These are phyloP conservation scores for Scomber colias DNA, from an alignment of 2,113 vertebrate genomes.

Conservation along the genomic window DNA sequence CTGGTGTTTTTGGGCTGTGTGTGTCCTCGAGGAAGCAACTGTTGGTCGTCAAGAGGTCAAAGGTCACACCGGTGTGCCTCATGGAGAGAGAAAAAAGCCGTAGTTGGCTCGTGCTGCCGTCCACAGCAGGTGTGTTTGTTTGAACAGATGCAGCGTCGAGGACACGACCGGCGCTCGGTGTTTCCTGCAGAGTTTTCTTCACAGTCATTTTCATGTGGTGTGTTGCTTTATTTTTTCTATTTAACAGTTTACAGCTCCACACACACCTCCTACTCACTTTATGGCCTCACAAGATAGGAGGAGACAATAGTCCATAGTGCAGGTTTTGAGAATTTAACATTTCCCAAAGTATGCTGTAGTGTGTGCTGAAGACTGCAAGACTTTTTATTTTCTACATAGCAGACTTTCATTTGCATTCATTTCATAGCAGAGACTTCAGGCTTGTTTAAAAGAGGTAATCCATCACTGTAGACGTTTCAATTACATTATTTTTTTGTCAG, in stretches of 20 bases:
- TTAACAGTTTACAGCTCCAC: background rate
- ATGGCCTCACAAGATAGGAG: background rate
- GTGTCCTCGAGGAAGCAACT: constrained; percentile 48
- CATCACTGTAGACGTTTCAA: background rate
- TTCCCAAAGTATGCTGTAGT: background rate
- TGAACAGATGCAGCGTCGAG: constrained; percentile 18
- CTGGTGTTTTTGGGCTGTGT: background rate
- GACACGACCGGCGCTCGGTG: background rate
- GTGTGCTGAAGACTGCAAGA: background rate
- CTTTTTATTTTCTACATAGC: background rate
- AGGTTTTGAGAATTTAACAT: background rate
- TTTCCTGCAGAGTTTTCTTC: background rate
- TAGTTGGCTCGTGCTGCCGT: background rate
- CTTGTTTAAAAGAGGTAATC: background rate
- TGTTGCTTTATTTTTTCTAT: background rate
- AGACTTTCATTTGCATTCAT: background rate
- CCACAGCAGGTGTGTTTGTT: constrained; percentile 70
- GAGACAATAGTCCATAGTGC: no score
- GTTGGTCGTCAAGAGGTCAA: constrained; percentile 51
- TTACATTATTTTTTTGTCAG: no score
- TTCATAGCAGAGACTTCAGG: background rate
- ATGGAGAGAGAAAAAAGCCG: constrained; percentile 3
- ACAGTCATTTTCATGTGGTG: background rate
- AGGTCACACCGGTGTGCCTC: constrained; percentile 23
- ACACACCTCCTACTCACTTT: background rate